phyloP scores from a whole-genome alignment of 53 echinoderm and acorn worm genomes.

The Holothuria leucospilota region DNA sequence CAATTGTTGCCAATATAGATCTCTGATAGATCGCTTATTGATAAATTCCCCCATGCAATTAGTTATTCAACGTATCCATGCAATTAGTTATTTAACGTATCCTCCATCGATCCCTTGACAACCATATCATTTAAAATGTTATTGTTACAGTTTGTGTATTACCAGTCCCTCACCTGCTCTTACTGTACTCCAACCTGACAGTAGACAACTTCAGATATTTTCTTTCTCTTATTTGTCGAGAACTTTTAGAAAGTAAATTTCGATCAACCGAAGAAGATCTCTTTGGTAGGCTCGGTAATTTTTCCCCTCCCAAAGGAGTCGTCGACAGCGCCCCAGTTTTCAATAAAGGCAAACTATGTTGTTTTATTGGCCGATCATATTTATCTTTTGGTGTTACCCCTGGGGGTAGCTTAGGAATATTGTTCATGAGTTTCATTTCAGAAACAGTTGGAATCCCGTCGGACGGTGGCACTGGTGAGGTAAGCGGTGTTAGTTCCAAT shows the following conservation, averaged over 20 bases:
- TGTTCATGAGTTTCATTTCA: conserved; percentile 36
- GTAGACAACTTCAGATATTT: conserved; percentile 45
- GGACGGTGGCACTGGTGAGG: conserved; percentile 23
- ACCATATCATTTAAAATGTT: too few species aligned
- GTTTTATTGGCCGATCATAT: neutral
- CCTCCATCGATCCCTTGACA: too few species aligned
- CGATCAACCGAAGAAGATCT: conserved; percentile 34
- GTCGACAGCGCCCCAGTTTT: neutral
- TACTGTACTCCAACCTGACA: conserved; percentile 37
- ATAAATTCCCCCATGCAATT: too few species aligned
- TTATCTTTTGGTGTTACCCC: conserved; percentile 16
- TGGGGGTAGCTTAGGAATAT: neutral
- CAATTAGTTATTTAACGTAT: too few species aligned
- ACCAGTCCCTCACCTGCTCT: conserved; percentile 1
- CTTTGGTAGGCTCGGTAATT: conserved; percentile 14
- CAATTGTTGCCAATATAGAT: too few species aligned
- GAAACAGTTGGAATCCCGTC: conserved; percentile 25
- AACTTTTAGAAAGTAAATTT: neutral
- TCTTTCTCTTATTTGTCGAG: conserved; percentile 10
- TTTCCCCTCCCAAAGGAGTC: neutral
- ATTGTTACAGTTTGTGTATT: too few species aligned
- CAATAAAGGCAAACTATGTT: conserved; percentile 24
- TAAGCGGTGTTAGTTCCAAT: neutral
- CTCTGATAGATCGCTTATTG: too few species aligned
- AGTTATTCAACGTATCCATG: too few species aligned